phyloP scores from a whole-genome alignment of 1,140 invertebrate genomes.

The Dendroctonus ponderosae region DNA sequence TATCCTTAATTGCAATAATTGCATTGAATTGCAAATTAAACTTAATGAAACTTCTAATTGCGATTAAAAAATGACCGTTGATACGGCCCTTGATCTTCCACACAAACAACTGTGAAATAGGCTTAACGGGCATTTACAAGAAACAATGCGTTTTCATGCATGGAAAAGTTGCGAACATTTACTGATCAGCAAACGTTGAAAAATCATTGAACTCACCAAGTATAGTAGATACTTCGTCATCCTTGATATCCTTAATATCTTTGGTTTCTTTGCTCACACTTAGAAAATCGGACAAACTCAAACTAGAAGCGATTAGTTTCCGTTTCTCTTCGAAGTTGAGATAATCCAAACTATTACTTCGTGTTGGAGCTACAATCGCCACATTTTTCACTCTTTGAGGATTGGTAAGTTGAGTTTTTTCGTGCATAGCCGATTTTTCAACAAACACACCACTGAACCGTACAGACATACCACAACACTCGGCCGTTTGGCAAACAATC shows the following conservation, averaged over 20 bases:
- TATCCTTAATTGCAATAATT: no score
- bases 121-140: no score
- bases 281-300: constrained; percentile 82
- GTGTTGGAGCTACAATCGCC: constrained; percentile 65
- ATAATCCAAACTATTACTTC: constrained; percentile 83
- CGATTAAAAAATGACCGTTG: no score
- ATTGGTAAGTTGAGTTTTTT: constrained; percentile 49
- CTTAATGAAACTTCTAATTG: no score
- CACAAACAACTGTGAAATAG: no score
- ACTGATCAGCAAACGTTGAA: no score
- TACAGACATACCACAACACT: constrained; percentile 40
- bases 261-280: constrained; percentile 67
- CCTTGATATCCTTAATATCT: constrained; percentile 46
- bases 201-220: constrained; percentile 47
- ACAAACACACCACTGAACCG: constrained; percentile 43
- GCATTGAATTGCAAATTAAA: no score
- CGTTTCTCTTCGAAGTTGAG: constrained; percentile 88
- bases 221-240: constrained; percentile 53
- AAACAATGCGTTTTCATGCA: no score
- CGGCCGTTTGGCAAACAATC: not conserved
- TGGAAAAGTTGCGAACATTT: no score
- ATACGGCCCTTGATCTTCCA: no score
- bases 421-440: constrained; percentile 37
- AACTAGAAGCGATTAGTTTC: constrained; percentile 81
- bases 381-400: constrained; percentile 58